Base-by-base conservation (phyloP, 2,888 invertebrate genomes). In the Coremacera marginata region DNA sequence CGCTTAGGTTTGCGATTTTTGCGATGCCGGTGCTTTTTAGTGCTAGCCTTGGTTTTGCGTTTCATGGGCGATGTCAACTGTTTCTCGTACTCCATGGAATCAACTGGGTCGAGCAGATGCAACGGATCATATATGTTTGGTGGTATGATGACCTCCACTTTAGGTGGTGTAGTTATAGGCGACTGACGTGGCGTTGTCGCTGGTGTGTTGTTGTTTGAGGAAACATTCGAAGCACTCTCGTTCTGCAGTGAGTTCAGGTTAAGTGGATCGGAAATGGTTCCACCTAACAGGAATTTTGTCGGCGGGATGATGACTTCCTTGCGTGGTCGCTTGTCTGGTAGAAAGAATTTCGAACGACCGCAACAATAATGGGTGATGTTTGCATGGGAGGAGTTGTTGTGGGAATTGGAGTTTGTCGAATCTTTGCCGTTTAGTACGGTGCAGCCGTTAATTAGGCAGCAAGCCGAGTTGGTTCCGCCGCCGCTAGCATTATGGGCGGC, bases 181-280 rank as follows among this genome's bases (percentile, higher is more conserved):
- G 74, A 96, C 94, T 86, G 96, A 3, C 88, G 89, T 0, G 98
- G 98, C 77, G 98, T 98, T 44, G 96, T 96, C 85, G 96, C 95
- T 73, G 98, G 98, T 19, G 98, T 98, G 75, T 86, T 89, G 70
- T 84, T 88, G 78, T 85, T 88, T 0, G 95, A 94, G 92, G 95
- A 94, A 8, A 93, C 94, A 79, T 86, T 87, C 52, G 85, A 86
- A 4, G 76, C 82, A 83, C 94, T 94, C 87, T 95, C 95, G 87
- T 95, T 94, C 89, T 94, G 96, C 84, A 98, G 91, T 86, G 97
- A 97, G 86, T 96, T 97, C 79, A 98, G 90, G 90, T 98, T 98
- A 65, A 98, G 90, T 0, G 98, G 98, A 91, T 98, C 98, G 82
- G 95, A 95, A 82, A 98, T 98, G 89, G 97, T 98, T 9, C 98